These are phyloP conservation scores for Corapipo altera DNA, from an alignment of 2,113 vertebrate species.

Conservation along the genomic window DNA sequence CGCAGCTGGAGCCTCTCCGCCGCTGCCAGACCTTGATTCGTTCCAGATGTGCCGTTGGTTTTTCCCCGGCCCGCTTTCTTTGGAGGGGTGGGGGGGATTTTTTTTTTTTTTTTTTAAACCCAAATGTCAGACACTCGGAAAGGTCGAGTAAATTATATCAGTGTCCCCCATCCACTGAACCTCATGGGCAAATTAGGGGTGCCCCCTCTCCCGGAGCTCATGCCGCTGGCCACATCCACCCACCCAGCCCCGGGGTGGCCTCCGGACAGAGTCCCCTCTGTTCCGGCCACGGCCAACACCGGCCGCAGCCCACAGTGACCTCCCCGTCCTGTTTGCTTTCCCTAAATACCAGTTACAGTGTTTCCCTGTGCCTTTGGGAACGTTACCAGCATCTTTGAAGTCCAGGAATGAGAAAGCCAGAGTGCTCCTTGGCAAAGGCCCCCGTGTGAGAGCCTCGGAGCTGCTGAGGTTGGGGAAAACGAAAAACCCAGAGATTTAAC, in stretches of 20 bases:
- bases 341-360: conserved; percentile 4
- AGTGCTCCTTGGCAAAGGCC: background rate
- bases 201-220: background rate
- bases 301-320: background rate
- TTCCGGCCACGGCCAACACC: background rate
- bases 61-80: background rate
- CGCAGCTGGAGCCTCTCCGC: background rate
- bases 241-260: background rate
- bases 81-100: background rate
- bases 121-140: background rate
- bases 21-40: background rate
- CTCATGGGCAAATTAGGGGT: background rate
- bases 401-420: conserved; percentile 44
- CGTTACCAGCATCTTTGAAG: conserved; percentile 11
- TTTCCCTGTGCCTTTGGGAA: conserved; percentile 36
- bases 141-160: background rate
- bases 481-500: background rate
- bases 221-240: background rate
- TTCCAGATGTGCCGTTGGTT: background rate
- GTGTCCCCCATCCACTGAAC: background rate
- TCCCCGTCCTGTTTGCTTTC: background rate
- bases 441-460: background rate
- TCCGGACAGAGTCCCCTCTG: conserved; percentile 5
- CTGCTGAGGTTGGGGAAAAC: background rate
- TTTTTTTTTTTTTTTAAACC: background rate